Evolutionary conservation across 1,140 invertebrate genomes (phyloP), one percentile per base, ranked within the genome.

Genomic region (Drosophila ironensis): DNA sequence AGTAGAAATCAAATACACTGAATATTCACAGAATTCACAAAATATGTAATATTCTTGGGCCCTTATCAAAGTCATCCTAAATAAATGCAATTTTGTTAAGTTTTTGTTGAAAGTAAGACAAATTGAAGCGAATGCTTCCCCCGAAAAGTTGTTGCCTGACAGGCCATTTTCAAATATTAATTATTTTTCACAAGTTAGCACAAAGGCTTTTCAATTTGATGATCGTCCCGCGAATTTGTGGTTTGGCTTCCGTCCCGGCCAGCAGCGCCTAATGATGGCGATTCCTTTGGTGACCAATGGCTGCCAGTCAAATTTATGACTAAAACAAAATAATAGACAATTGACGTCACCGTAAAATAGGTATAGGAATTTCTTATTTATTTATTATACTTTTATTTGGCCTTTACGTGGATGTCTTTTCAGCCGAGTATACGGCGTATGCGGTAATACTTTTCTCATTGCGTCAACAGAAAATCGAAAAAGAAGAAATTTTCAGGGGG

Each of bases 301-400:
- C 66, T 50, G 66, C 66, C 66, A 45, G 74, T 80, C 78, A 80
- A 68, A 86, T 86, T 86, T 80, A 86, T 86, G 80, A 86, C 80
- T 72, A 74, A 80, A 70, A 42, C 69, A 42, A 61, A 69, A 69
- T 64, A 84, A 75, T 72, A 75, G 74, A 66, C 74, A 75, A 72
- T 86, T 86, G 74, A 86, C 80, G 81, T 86, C 80, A 86, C 80
- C 63, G 50, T 50, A 63, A 67, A 71, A 73, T 71, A 64, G 40
- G 33, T 68, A 68, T 68, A 78, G 80, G 71, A 87, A 86, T 86
- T 86, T 86, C 71, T 80, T 72, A 63, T 66, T 77, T 76, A 84
- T 73, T 78, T 61, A 63, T 63, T 63, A 30, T 63, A 63, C 19
- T 82, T 73, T 42, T 71, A 60, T 72, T 66, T 72, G 44, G 54